phyloP scores from a whole-genome alignment of 2,797 vertebrate species.

The Liasis olivaceus region DNA sequence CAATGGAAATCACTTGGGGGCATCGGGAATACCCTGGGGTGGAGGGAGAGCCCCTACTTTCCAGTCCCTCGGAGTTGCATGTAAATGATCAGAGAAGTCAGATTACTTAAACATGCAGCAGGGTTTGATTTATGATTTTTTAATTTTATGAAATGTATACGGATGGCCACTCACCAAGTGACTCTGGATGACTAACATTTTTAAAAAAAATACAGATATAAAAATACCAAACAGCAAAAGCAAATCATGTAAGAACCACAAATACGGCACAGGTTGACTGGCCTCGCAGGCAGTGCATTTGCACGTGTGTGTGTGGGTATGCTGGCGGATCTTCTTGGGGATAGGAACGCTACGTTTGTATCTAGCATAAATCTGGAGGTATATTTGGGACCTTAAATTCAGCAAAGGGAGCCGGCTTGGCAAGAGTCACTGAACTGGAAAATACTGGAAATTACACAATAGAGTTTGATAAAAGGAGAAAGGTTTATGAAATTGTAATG shows the following conservation, averaged over 20 bases:
- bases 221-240: not conserved
- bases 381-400: not conserved
- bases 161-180: not conserved
- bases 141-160: not conserved
- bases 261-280: not conserved
- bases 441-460: not conserved
- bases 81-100: not conserved
- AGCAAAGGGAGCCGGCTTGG: not conserved
- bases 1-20: not conserved
- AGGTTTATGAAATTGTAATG: not conserved
- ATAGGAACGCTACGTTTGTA: not conserved
- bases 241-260: not conserved
- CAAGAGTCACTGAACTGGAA: not conserved
- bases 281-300: not conserved
- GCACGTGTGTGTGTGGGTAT: not conserved
- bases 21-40: not conserved
- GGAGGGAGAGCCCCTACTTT: not conserved
- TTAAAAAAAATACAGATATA: not conserved
- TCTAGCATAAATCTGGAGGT: not conserved
- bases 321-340: not conserved
- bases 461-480: not conserved
- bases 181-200: not conserved
- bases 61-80: not conserved
- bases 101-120: not conserved
- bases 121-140: not conserved